Conservation (phyloP, 2,797 vertebrate genomes). For the Notoglanidium macrostoma region DNA sequence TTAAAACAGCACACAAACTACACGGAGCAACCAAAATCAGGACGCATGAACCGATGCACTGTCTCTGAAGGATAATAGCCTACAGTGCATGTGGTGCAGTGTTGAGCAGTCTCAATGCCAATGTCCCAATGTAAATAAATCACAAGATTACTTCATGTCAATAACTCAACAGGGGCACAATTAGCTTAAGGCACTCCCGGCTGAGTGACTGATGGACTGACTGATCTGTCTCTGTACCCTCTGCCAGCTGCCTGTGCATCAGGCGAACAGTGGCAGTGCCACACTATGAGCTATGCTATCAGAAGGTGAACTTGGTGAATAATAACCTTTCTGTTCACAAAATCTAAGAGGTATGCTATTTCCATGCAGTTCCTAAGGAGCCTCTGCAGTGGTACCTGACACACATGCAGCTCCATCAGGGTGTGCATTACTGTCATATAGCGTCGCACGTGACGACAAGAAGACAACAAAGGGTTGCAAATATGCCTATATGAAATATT, state of each 20-base stretch:
- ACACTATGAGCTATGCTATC: neutral
- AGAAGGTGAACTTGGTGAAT: neutral
- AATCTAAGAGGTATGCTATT: neutral
- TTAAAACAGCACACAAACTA: neutral
- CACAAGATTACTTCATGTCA: constrained; percentile 5
- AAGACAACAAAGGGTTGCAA: neutral
- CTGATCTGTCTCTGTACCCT: neutral
- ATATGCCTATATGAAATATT: neutral
- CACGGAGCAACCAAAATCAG: neutral
- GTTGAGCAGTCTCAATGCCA: neutral
- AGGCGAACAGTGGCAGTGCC: neutral
- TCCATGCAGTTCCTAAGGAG: neutral
- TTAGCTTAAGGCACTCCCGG: neutral
- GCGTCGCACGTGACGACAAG: constrained; percentile 3
- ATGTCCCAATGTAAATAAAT: neutral
- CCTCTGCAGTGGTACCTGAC: constrained; percentile 46
- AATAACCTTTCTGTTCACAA: neutral
- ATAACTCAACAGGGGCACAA: constrained; percentile 13
- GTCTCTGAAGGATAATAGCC: neutral
- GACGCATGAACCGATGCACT: neutral
- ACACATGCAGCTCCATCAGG: constrained; percentile 30
- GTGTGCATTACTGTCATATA: neutral
- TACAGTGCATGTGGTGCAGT: neutral
- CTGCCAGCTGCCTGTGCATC: neutral
- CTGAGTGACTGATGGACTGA: constrained; percentile 2